Conservation (phyloP, 2,797 vertebrate genomes). For the Cirrhinus molitorella region DNA sequence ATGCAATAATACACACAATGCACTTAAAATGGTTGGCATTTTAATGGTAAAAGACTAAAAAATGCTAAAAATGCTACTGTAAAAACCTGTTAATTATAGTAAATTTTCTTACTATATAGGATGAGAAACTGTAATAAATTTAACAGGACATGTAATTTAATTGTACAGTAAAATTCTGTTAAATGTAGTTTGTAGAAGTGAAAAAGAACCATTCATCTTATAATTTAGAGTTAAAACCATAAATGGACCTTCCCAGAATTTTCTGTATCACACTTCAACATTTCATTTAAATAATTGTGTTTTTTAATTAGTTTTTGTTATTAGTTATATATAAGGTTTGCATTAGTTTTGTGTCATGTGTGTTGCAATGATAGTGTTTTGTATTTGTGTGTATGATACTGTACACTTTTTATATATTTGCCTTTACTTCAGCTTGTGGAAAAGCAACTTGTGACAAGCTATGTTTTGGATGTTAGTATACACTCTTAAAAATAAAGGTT, state of each 20-base stretch:
- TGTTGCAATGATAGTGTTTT: neutral
- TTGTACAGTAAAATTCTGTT: too few relatives aligned
- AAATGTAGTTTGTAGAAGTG: neutral
- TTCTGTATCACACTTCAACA: neutral
- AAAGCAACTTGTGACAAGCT: neutral
- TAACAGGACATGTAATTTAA: too few relatives aligned
- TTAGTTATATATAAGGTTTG: neutral
- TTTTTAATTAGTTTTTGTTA: neutral
- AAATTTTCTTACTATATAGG: too few relatives aligned
- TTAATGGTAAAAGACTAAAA: too few relatives aligned
- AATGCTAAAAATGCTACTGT: too few relatives aligned
- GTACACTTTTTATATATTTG: neutral
- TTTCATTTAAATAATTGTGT: neutral
- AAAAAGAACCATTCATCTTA: too few relatives aligned
- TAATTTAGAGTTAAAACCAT: too few relatives aligned
- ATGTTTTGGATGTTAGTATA: neutral
- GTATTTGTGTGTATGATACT: neutral
- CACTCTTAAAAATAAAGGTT: too few relatives aligned
- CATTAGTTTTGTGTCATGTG: neutral
- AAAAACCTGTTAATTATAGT: too few relatives aligned
- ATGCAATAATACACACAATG: too few relatives aligned
- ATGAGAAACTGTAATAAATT: too few relatives aligned
- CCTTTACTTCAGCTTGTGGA: neutral
- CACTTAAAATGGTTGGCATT: too few relatives aligned
- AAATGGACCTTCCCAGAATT: neutral